These are phyloP conservation scores for Axea sp. DNA, from an alignment of 2,888 invertebrate genomes.

Conservation along the genomic window DNA sequence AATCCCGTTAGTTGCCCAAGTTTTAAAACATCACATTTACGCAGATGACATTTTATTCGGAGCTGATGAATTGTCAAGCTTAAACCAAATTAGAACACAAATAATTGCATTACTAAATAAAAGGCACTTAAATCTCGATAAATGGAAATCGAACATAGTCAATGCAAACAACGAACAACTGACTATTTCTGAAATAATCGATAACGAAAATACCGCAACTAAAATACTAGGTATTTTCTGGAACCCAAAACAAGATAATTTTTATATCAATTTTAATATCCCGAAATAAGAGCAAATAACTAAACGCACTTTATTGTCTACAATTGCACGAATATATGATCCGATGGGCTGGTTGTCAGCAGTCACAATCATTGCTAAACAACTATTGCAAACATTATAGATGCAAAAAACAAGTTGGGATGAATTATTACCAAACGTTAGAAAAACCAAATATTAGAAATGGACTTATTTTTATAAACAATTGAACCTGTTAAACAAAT, in stretches of 20 bases:
- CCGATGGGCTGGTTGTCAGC: constrained; percentile 11
- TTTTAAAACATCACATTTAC: neutral
- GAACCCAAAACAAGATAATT: neutral
- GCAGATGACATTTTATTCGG: constrained; percentile 19
- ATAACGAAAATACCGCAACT: neutral
- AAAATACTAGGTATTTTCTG: constrained; percentile 17
- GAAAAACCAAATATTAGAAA: no score
- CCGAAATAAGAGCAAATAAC: no score
- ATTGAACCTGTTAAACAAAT: no score
- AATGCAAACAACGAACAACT: no score
- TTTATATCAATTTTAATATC: neutral
- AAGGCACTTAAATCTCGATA: no score
- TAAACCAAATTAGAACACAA: no score
- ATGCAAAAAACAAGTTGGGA: neutral
- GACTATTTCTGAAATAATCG: no score
- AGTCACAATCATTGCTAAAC: neutral
- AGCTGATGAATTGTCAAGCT: neutral
- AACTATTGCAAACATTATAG: constrained; percentile 1
- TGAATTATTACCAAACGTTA: neutral
- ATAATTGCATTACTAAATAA: no score
- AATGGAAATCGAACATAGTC: no score
- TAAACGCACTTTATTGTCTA: constrained; percentile 1
- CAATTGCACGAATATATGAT: neutral
- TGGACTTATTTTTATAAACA: no score
- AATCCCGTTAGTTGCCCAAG: neutral